These are phyloP conservation scores for Chloroceryle aenea DNA, from an alignment of 2,113 vertebrate species.

Conservation along the genomic window DNA sequence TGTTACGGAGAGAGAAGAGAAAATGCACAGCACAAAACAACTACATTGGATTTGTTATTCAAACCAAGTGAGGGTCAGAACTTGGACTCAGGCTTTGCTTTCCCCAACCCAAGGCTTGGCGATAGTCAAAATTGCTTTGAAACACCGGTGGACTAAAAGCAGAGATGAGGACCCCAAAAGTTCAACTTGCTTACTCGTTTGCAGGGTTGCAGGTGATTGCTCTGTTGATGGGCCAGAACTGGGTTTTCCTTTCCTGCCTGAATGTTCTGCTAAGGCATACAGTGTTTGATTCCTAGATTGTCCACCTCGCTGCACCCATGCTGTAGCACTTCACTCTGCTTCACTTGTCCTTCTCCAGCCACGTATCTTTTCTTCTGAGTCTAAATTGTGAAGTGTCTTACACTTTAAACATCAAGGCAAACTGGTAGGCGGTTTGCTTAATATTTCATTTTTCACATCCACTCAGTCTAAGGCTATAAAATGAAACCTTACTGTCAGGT, in stretches of 20 bases:
- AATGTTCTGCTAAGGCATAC: neutral
- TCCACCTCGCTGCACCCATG: neutral
- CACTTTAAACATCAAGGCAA: neutral
- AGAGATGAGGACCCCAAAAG: neutral
- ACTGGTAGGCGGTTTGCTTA: neutral
- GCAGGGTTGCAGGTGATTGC: neutral
- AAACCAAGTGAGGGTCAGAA: neutral
- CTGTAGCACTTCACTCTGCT: neutral
- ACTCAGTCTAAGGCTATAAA: neutral
- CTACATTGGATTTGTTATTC: neutral
- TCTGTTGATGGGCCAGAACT: neutral
- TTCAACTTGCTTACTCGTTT: neutral
- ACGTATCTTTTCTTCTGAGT: neutral
- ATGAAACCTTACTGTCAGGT: neutral
- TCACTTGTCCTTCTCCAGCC: neutral
- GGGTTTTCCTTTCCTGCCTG: neutral
- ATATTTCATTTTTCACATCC: neutral
- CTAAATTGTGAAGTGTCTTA: neutral
- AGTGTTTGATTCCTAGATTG: neutral
- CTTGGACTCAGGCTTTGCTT: neutral
- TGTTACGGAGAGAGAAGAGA: neutral
- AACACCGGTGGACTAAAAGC: neutral
- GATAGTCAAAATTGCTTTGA: neutral
- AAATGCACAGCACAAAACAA: neutral
- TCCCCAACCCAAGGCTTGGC: neutral